phyloP scores from a whole-genome alignment of 2,888 invertebrate species.

The Apotomis betuletana region DNA sequence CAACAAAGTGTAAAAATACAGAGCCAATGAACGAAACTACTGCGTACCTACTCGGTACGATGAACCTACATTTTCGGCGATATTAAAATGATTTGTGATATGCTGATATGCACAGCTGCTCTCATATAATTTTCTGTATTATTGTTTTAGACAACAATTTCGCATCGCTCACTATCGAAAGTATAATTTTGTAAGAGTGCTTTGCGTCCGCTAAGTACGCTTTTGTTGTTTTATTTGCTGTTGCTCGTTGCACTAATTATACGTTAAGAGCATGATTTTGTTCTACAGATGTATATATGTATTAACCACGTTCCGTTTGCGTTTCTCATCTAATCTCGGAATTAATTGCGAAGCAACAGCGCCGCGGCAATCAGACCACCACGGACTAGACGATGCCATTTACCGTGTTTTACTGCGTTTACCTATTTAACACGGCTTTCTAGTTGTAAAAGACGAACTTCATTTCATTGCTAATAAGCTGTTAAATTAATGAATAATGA shows the following conservation, averaged over 20 bases:
- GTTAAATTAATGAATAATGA: not conserved
- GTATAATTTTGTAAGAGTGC: not conserved
- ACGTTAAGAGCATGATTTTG: not conserved
- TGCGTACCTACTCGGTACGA: constrained; percentile 5
- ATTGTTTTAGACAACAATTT: not conserved
- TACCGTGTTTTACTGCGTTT: not conserved
- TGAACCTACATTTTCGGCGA: constrained; percentile 19
- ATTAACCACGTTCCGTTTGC: constrained; percentile 16
- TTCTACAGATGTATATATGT: not conserved
- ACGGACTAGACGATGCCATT: constrained; percentile 1
- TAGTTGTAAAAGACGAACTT: not conserved
- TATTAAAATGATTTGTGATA: not conserved
- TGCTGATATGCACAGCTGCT: not conserved
- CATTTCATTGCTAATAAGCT: not conserved
- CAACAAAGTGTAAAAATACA: constrained; percentile 34
- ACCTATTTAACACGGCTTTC: constrained; percentile 2
- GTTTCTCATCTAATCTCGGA: constrained; percentile 18
- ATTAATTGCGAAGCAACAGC: constrained; percentile 19
- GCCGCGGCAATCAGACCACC: constrained; percentile 4
- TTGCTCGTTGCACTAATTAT: too few relatives aligned
- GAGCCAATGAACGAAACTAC: constrained; percentile 28
- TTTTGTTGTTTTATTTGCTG: too few relatives aligned
- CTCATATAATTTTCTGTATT: not conserved
- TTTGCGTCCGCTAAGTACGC: too few relatives aligned
- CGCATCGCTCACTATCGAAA: not conserved